Base-by-base conservation (phyloP, 2,888 invertebrate species). In the Tridacna gigas region DNA sequence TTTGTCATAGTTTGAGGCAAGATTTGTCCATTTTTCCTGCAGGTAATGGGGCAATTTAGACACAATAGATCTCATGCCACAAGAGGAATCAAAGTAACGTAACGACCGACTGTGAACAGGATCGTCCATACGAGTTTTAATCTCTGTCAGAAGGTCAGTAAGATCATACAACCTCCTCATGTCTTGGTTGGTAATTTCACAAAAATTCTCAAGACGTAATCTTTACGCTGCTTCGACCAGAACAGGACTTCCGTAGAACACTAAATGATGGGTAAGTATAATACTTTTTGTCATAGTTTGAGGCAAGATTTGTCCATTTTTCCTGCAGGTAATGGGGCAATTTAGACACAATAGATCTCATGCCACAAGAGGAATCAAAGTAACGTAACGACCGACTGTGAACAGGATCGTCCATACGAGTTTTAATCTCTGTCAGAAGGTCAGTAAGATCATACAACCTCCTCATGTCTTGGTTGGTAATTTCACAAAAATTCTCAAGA, bases 361-460 rank as follows among this genome's bases (percentile, higher is more conserved):
- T 76, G 1, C 86, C 86, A 4, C 65, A 61, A 45, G 79, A 73
- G 13, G 86, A 79, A 60, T 86, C 86, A 67, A 76, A 86, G 28
- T 86, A 86, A 18, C 77, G 69, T 25, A 86, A 56, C 47, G 69
- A 20, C 5, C 69, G 45, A 15, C 20, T 12, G 51, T 81, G 79
- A 15, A 66, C 51, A 12, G 77, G 28, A 69, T 86, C 60, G n/a
- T 69, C 77, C 28, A 83, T 86, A 20, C 74, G 18, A 18, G 37
- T 45, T 47, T 83, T 63, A 61, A 83, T 79, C 63, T 85, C 74
- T 20, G 73, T n/a, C 18, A 82, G 26, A 61, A 84, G 63, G 71
- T 86, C 86, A 5, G 76, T 20, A n/a, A 86, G 56, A 22, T 86
- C 86, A 51, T 80, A 86, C 12, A 86, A 77, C 45, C n/a, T 76